These are phyloP conservation scores for Gobio gobio DNA, from an alignment of 2,113 vertebrate genomes.

Conservation along the genomic window DNA sequence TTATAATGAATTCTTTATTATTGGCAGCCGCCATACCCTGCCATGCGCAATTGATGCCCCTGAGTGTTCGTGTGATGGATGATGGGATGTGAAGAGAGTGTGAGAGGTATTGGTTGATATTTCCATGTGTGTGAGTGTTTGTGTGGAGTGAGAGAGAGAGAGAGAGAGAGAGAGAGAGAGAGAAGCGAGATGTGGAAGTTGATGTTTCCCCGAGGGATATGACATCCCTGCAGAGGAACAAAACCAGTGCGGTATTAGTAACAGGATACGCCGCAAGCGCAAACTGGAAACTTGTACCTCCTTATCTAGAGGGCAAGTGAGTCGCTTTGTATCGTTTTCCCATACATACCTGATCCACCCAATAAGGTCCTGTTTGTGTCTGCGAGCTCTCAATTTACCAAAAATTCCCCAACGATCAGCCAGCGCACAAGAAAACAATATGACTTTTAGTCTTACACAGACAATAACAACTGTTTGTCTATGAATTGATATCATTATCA, in stretches of 20 bases:
- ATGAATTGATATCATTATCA: slow-evolving; percentile 44
- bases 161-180: slow-evolving; percentile 28
- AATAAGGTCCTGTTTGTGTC: slow-evolving; percentile 71
- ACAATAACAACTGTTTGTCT: slow-evolving; percentile 45
- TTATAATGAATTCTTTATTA: too few species aligned
- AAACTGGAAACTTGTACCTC: slow-evolving; percentile 80
- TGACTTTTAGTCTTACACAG: background rate
- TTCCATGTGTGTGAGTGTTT: slow-evolving; percentile 44
- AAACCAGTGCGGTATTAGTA: slow-evolving; percentile 86
- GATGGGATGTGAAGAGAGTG: slow-evolving; percentile 21
- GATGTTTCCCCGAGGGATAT: slow-evolving; percentile 69
- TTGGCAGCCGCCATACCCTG: too few species aligned
- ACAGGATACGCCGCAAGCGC: slow-evolving; percentile 83
- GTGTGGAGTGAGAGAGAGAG: slow-evolving; percentile 26
- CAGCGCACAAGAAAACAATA: slow-evolving; percentile 54
- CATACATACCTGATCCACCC: slow-evolving; percentile 75
- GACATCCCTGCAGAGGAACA: slow-evolving; percentile 75
- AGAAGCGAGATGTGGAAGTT: slow-evolving; percentile 66
- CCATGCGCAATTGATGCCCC: too few species aligned
- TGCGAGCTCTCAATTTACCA: slow-evolving; percentile 68
- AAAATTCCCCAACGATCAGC: slow-evolving; percentile 67
- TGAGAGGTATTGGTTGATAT: slow-evolving; percentile 7
- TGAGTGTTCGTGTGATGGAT: slow-evolving; percentile 16
- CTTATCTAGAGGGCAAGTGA: slow-evolving; percentile 82
- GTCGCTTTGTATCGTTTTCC: slow-evolving; percentile 75